Evolutionary conservation across 2,797 vertebrate genomes (phyloP).

Genomic region (Dicrostonyx torquatus): DNA sequence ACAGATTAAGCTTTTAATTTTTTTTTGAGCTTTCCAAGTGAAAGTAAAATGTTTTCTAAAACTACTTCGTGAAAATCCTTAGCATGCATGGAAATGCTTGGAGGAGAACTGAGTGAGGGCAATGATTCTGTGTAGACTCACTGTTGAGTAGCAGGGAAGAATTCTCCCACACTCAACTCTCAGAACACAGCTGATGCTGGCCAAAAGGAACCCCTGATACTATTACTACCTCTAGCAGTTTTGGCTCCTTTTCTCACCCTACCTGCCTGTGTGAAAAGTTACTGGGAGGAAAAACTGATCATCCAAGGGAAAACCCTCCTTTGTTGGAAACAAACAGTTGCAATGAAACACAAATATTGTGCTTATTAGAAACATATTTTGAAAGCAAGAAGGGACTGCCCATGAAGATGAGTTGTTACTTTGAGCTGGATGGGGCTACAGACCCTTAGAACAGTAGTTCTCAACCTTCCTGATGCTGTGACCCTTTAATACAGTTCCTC

Average conservation of each 20-base stretch:
- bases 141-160: neutral
- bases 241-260: neutral
- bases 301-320: neutral
- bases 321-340: neutral
- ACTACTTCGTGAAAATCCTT: neutral
- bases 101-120: neutral
- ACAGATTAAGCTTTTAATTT: neutral
- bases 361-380: slow-evolving; percentile 29
- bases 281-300: neutral
- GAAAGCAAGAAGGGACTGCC: neutral
- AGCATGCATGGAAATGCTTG: neutral
- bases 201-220: neutral
- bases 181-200: neutral
- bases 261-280: neutral
- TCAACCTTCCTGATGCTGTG: neutral
- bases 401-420: neutral
- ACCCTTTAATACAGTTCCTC: neutral
- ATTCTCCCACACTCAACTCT: neutral
- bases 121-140: neutral
- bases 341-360: neutral
- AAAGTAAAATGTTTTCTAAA: neutral
- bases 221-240: accelerated
- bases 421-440: neutral
- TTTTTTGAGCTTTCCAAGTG: neutral
- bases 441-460: neutral